phyloP scores from a whole-genome alignment of 2,113 vertebrate genomes.

The Xenopus laevis region DNA sequence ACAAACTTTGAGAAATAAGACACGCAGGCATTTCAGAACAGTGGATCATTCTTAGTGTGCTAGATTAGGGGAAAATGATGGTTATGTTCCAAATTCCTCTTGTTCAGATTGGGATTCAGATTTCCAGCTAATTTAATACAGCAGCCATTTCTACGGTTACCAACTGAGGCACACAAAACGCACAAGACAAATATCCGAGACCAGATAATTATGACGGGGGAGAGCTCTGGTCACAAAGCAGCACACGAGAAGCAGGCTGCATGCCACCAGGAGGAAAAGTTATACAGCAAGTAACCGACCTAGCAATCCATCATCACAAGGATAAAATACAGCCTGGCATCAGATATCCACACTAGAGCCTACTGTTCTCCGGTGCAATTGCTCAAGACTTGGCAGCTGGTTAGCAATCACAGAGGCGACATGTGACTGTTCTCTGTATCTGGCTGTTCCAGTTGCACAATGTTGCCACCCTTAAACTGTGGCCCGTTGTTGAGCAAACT shows the following conservation, averaged over 20 bases:
- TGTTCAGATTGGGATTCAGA: slow-evolving; percentile 56
- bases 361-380: slow-evolving; percentile 37
- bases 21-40: slow-evolving; percentile 34
- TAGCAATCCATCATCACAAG: slow-evolving; percentile 32
- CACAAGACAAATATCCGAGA: slow-evolving; percentile 43
- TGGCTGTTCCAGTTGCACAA: slow-evolving; percentile 17
- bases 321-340: slow-evolving; percentile 49
- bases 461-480: slow-evolving; percentile 11
- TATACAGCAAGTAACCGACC: slow-evolving; percentile 40
- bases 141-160: slow-evolving; percentile 52
- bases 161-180: slow-evolving; percentile 43
- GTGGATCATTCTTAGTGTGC: slow-evolving; percentile 49
- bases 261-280: slow-evolving; percentile 35
- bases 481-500: background rate
- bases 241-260: slow-evolving; percentile 40
- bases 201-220: slow-evolving; percentile 33
- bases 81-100: slow-evolving; percentile 51
- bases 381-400: slow-evolving; percentile 50
- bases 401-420: slow-evolving; percentile 52
- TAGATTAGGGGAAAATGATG: slow-evolving; percentile 49
- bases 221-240: slow-evolving; percentile 34
- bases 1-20: slow-evolving; percentile 44
- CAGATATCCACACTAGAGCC: slow-evolving; percentile 41
- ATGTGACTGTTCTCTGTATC: slow-evolving; percentile 41
- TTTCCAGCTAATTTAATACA: slow-evolving; percentile 58